Percentiles rank a stretch among this genome's conserved stretches.
Conservation (phyloP, 2,797 vertebrate genomes). For the Sphenopsis melanotis region DNA sequence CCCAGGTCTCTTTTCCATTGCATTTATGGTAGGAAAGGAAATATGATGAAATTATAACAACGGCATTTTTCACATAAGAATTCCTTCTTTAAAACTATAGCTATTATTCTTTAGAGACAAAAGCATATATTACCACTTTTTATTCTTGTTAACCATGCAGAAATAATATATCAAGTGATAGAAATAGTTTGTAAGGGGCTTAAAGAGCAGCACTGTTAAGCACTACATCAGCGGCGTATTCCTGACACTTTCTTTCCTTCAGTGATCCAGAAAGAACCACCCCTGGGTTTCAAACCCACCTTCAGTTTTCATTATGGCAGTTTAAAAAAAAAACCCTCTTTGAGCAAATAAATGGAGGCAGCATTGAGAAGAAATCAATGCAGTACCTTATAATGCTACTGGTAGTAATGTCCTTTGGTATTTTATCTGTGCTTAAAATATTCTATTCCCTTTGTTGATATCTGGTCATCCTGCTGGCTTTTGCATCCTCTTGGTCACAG, state of each 20-base stretch:
- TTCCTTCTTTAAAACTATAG: neutral
- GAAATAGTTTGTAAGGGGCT: neutral
- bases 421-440: neutral
- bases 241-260: neutral
- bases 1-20: neutral
- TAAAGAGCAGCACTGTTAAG: neutral
- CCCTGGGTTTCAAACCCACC: neutral
- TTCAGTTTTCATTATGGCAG: neutral
- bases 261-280: neutral
- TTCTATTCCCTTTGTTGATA: neutral
- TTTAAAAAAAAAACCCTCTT: neutral
- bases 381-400: neutral
- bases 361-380: neutral
- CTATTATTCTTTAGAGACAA: neutral
- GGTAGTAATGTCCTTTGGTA: neutral
- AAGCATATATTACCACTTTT: neutral
- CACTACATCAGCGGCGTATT: neutral
- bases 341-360: neutral
- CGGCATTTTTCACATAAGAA: neutral
- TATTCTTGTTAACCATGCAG: neutral
- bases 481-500: neutral
- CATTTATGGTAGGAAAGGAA: neutral
- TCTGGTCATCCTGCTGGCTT: neutral
- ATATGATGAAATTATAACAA: neutral
- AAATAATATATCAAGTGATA: neutral